A percentile compares a stretch with the other conserved stretches of the same genome.
Conservation (phyloP, 2,888 invertebrate genomes). For the Melangyna quadrimaculata region DNA sequence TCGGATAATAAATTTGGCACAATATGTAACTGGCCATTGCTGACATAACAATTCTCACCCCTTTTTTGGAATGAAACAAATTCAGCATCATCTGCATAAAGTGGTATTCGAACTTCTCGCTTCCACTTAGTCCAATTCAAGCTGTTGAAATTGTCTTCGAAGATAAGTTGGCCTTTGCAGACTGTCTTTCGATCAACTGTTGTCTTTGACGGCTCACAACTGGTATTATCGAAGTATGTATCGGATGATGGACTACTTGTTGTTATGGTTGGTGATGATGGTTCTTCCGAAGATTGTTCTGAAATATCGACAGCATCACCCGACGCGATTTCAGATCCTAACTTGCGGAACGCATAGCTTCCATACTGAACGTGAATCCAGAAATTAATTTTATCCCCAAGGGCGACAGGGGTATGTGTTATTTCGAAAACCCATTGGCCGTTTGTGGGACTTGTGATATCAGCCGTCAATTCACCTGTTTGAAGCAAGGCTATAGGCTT, state of each 20-base stretch:
- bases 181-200: slow-evolving; percentile 66
- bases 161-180: slow-evolving; percentile 83
- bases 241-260: not conserved
- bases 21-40: slow-evolving; percentile 78
- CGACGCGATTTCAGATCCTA: slow-evolving; percentile 9
- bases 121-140: slow-evolving; percentile 82
- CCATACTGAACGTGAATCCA: slow-evolving; percentile 83
- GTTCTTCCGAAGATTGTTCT: not conserved
- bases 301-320: not conserved
- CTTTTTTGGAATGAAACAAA: slow-evolving; percentile 81
- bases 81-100: slow-evolving; percentile 81
- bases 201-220: not conserved
- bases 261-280: not conserved
- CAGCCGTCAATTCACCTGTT: slow-evolving; percentile 83
- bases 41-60: slow-evolving; percentile 76
- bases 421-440: slow-evolving; percentile 83
- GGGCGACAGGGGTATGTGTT: slow-evolving; percentile 79
- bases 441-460: slow-evolving; percentile 80
- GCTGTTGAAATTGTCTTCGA: slow-evolving; percentile 84
- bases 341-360: slow-evolving; percentile 27
- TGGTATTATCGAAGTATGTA: not conserved
- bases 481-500: slow-evolving; percentile 81
- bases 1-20: slow-evolving; percentile 78
- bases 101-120: slow-evolving; percentile 83
- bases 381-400: slow-evolving; percentile 84